A percentile compares a stretch with the other conserved stretches of the same genome.
phyloP scores from a whole-genome alignment of 2,888 invertebrate species.

The Mamestra brassicae region DNA sequence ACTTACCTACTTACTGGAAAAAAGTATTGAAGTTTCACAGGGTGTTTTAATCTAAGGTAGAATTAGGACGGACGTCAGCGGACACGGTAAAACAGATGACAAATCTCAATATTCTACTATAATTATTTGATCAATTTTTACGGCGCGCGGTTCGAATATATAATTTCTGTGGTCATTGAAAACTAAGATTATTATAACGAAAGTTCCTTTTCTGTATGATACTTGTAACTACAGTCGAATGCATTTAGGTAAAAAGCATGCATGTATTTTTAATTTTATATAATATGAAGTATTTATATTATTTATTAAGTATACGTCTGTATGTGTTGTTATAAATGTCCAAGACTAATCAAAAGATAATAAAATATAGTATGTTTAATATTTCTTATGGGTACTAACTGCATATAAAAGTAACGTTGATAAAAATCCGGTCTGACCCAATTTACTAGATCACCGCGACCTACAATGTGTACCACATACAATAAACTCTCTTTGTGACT shows the following conservation, averaged over 20 bases:
- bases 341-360: slow-evolving; percentile 48
- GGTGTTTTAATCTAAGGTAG: slow-evolving; percentile 90
- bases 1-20: slow-evolving; percentile 39
- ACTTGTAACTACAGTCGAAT: slow-evolving; percentile 31
- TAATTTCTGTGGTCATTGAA: slow-evolving; percentile 27
- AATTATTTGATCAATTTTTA: slow-evolving; percentile 32
- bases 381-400: slow-evolving; percentile 36
- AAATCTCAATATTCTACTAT: slow-evolving; percentile 24
- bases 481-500: slow-evolving; percentile 30
- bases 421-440: slow-evolving; percentile 68
- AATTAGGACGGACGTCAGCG: slow-evolving; percentile 81
- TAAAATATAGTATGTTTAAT: slow-evolving; percentile 39
- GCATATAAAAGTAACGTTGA: slow-evolving; percentile 28
- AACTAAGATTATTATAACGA: slow-evolving; percentile 47
- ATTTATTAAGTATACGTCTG: slow-evolving; percentile 46
- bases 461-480: slow-evolving; percentile 39
- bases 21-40: slow-evolving; percentile 82
- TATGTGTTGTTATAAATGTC: slow-evolving; percentile 51
- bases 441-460: slow-evolving; percentile 50
- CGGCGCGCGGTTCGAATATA: slow-evolving; percentile 11
- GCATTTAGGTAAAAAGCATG: slow-evolving; percentile 29
- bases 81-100: slow-evolving; percentile 56
- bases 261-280: slow-evolving; percentile 44
- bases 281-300: slow-evolving; percentile 44
- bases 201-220: slow-evolving; percentile 67